Base-by-base conservation (phyloP, 1,140 invertebrate genomes). In the Lamellibrachia luymesi region DNA sequence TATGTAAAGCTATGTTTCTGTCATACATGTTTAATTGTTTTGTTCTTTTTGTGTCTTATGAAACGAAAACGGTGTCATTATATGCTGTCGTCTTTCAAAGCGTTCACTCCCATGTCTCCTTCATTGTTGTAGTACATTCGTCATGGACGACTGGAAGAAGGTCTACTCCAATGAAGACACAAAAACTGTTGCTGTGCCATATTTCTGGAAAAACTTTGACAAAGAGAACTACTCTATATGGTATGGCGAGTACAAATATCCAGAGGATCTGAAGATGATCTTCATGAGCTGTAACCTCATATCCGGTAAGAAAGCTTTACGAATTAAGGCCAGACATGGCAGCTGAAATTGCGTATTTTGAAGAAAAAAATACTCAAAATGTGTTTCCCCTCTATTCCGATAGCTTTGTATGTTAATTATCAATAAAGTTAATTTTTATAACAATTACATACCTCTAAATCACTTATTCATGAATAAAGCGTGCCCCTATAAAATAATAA, bases 151-250 rank as follows among this genome's bases (percentile, higher is more conserved):
- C 95, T 99, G 99, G 97, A 99, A 99, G 97, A 97, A 98, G 93
- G 97, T 97, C 94, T 99, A 99, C 96, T 99, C 99, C 90, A 99
- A 99, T 95, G 98, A 99, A 96, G 98, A 99, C 93, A 99, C 98
- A 95, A 94, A 95, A 38, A 96, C 97, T 52, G 98, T 98, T 95
- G 99, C 99, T 89, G 98, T 99, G 95, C 98, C 99, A 2, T 99
- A 99, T 96, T 99, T 99, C 97, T 99, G 99, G 98, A 97, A 99
- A 95, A 98, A 99, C 96, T 99, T 99, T 97, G 99, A 99, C 96
- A 97, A 98, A 49, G 98, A 99, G 96, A 97, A 99, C 96, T 99
- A 99, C 96, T 99, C 99, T 91, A 99, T 99, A 96, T 99, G 99
- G 99, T 98, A 97, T 93, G 98, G 98, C 93, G 98, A 99, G 97